Evolutionary conservation across 2,113 vertebrate species (phyloP), one percentile per base, ranked within the genome.

Genomic region (Cololabis saira): DNA sequence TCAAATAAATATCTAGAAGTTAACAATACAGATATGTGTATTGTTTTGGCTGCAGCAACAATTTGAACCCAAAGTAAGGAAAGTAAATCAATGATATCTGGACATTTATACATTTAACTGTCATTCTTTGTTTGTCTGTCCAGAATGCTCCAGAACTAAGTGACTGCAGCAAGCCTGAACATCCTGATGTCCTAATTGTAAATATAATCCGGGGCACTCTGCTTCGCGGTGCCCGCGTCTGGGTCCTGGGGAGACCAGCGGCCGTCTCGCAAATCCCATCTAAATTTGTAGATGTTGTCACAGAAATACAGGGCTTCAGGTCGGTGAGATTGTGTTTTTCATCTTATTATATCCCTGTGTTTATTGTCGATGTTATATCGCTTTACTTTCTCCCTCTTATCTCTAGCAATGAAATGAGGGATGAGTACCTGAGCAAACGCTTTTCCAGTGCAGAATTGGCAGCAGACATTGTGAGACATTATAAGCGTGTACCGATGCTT

Each of bases 241-340:
- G 92, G 92, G 86, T 94, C 72, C 88, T 91, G 9, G 84, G 90
- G 6, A 80, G 90, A 54, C 45, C 50, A 0, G 71, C 76, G 0
- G 85, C 88, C 1, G 57, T 87, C 22, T 52, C 67, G 21, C 64
- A 76, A 51, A 90, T 94, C 53, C 92, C 92, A 1, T n/a, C 76
- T 11, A 1, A 65, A 0, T 82, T 61, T 27, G 60, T 93, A 0
- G 82, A 90, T 42, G 47, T 70, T 0, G 22, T 72, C n/a, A 87
- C 87, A 4, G 90, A 92, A 71, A 57, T 93, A 8, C 85, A 87
- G 17, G 92, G 92, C 13, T 91, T 91, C 3, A 86, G 71, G 90
- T 89, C 37, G 74, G 81, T 80, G 8, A 37, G 33, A 37, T 37
- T 4, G 30, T 30, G 33, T 37, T 37, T 37, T 37, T 37, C 10